Percentiles rank a stretch among this genome's conserved stretches.
Conservation (phyloP, 1,140 invertebrate genomes). For the Mycetomoellerius zeteki region DNA sequence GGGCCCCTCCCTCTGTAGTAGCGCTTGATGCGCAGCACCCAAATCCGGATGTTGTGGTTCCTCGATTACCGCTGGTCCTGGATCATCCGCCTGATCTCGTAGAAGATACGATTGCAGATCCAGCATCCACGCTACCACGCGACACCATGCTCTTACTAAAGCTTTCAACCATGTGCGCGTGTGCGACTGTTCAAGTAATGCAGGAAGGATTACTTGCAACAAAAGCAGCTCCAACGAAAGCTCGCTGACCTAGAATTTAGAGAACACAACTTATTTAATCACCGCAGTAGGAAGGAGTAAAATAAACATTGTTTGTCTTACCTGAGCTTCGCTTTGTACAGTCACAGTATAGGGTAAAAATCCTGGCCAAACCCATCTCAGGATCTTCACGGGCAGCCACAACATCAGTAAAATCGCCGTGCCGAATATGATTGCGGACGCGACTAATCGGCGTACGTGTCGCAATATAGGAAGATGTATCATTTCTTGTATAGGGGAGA, state of each 20-base stretch:
- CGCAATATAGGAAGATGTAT: conserved; percentile 97
- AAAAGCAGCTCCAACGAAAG: conserved; percentile 97
- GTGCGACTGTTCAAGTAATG: conserved; percentile 98
- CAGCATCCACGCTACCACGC: conserved; percentile 93
- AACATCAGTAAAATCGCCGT: conserved; percentile 98
- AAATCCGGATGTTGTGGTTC: conserved; percentile 88
- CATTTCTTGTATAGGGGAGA: conserved; percentile 99
- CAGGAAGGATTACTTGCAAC: conserved; percentile 98
- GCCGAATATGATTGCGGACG: conserved; percentile 98
- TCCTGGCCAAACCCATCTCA: conserved; percentile 93
- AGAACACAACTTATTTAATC: conserved; percentile 10
- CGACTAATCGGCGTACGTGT: conserved; percentile 95
- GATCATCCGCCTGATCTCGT: conserved; percentile 88
- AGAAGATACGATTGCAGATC: conserved; percentile 96
- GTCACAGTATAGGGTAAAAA: conserved; percentile 98
- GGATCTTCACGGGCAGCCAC: conserved; percentile 96
- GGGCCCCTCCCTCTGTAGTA: conserved; percentile 92
- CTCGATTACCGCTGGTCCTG: conserved; percentile 83
- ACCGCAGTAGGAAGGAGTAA: not conserved
- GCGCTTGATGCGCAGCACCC: conserved; percentile 94
- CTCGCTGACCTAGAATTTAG: conserved; percentile 91
- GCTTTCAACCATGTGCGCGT: conserved; percentile 97
- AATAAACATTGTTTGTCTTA: conserved; percentile 83
- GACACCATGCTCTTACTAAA: conserved; percentile 96
- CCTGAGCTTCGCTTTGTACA: conserved; percentile 92